Evolutionary conservation across 1,140 invertebrate species (phyloP).

Genomic region (Apis laboriosa): DNA sequence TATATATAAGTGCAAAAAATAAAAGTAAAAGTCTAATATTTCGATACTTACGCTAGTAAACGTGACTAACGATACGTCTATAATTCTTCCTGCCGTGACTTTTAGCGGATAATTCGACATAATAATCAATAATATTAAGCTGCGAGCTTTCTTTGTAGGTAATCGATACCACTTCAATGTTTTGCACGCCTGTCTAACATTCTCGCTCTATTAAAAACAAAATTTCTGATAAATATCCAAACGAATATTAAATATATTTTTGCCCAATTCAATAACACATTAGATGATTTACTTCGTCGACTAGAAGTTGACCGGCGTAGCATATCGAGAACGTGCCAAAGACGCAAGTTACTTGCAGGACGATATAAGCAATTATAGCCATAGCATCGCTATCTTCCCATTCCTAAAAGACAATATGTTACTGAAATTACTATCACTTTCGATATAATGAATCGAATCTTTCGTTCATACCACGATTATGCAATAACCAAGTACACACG

Average conservation of each 20-base stretch:
- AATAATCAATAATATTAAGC: conserved; percentile 60
- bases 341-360: not conserved
- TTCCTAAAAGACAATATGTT: not conserved
- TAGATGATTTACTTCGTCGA: conserved; percentile 43
- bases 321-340: conserved; percentile 40
- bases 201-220: conserved; percentile 32
- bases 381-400: not conserved
- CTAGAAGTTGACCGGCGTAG: conserved; percentile 56
- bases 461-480: not conserved
- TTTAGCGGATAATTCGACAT: conserved; percentile 58
- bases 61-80: conserved; percentile 53
- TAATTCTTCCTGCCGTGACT: conserved; percentile 66
- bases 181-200: conserved; percentile 37
- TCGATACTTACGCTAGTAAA: conserved; percentile 23
- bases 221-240: too few species aligned
- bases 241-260: not conserved
- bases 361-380: not conserved
- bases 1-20: too few species aligned
- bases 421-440: too few species aligned
- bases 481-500: not conserved
- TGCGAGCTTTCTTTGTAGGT: conserved; percentile 39
- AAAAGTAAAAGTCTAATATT: too few species aligned
- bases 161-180: conserved; percentile 67
- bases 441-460: too few species aligned
- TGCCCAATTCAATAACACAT: too few species aligned